Evolutionary conservation across 2,888 invertebrate genomes (phyloP).

Genomic region (Rosalia funebris): DNA sequence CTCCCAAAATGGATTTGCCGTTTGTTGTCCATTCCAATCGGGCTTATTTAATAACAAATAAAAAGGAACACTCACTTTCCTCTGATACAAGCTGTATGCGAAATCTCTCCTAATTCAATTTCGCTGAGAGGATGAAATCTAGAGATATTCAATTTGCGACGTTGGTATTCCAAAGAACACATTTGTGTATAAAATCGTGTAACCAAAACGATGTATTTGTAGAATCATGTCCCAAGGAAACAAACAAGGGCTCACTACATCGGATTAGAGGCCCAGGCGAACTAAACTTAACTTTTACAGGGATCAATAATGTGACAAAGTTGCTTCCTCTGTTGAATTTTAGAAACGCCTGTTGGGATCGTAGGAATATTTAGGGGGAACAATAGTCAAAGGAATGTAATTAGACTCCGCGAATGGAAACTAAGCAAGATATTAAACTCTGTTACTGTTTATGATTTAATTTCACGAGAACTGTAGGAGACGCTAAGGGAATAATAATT

Average conservation of each 20-base stretch:
- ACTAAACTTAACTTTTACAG: slow-evolving; percentile 35
- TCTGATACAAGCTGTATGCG: slow-evolving; percentile 25
- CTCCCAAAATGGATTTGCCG: slow-evolving; percentile 26
- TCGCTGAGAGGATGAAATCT: slow-evolving; percentile 28
- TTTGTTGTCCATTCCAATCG: slow-evolving; percentile 32
- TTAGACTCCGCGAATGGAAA: slow-evolving; percentile 9
- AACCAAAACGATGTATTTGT: slow-evolving; percentile 43
- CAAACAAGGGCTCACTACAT: slow-evolving; percentile 39
- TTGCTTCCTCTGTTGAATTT: slow-evolving; percentile 22
- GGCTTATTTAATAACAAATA: slow-evolving; percentile 36
- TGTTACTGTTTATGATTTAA: slow-evolving; percentile 19
- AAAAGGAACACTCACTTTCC: slow-evolving; percentile 29
- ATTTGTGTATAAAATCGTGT: slow-evolving; percentile 40
- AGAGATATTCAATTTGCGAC: slow-evolving; percentile 36
- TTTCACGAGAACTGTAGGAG: not conserved
- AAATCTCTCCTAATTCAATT: slow-evolving; percentile 37
- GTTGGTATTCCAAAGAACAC: slow-evolving; percentile 40
- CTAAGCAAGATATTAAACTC: slow-evolving; percentile 20
- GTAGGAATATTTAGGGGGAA: slow-evolving; percentile 10
- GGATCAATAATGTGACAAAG: slow-evolving; percentile 26
- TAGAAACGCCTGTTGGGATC: slow-evolving; percentile 16
- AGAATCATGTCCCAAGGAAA: slow-evolving; percentile 42
- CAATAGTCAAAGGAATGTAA: slow-evolving; percentile 23
- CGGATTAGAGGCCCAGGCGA: slow-evolving; percentile 38
- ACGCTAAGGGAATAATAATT: not conserved